These are phyloP conservation scores for Callaeas wilsoni DNA, from an alignment of 2,113 vertebrate species.

Conservation along the genomic window DNA sequence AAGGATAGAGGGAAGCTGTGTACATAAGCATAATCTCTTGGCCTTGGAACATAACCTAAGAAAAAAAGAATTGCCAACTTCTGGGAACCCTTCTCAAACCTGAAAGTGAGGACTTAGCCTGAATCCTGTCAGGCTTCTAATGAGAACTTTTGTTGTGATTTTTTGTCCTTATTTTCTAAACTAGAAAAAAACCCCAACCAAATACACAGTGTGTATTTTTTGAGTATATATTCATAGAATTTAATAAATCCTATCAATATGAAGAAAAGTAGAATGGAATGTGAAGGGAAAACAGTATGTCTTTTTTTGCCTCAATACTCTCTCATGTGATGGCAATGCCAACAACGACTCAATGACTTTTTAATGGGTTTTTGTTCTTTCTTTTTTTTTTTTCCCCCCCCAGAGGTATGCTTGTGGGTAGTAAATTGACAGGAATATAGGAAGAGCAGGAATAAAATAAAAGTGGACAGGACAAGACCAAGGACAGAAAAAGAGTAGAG, in stretches of 20 bases:
- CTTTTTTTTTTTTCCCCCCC: rapidly evolving
- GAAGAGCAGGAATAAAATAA: neutral
- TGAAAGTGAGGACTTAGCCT: neutral
- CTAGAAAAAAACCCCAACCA: neutral
- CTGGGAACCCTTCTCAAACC: neutral
- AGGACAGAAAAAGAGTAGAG: neutral
- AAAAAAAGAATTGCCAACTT: neutral
- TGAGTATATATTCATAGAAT: neutral
- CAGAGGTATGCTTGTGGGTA: neutral
- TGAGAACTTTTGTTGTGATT: neutral
- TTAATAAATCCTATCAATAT: neutral
- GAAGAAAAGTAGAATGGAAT: neutral
- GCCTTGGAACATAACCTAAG: neutral
- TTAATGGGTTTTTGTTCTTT: neutral
- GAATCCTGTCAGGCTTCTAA: neutral
- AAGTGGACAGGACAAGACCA: neutral
- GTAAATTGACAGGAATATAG: neutral
- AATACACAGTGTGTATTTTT: neutral
- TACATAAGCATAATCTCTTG: neutral
- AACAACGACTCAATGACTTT: neutral
- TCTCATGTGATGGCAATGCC: neutral
- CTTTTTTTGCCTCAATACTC: neutral
- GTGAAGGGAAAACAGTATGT: neutral
- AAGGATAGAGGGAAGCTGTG: neutral
- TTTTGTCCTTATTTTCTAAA: neutral